Evolutionary conservation across 37 sponge, comb jelly and placozoan species (phyloP).

Genomic region (Crambe crambe): DNA sequence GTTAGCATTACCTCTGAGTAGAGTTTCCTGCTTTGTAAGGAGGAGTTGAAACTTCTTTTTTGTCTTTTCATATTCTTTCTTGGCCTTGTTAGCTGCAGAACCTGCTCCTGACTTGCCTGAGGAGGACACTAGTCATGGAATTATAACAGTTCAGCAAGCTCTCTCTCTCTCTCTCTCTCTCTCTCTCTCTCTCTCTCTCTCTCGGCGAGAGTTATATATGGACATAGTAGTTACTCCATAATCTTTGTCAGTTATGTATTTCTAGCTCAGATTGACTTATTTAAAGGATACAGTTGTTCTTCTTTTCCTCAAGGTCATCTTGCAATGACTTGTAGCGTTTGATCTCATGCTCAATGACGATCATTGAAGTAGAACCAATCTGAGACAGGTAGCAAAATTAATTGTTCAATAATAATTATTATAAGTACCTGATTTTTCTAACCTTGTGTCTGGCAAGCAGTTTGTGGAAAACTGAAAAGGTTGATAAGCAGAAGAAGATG

Average conservation of each 20-base stretch:
- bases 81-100: slow-evolving; percentile 14
- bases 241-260: no score
- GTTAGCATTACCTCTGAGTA: slow-evolving; percentile 91
- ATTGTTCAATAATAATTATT: no score
- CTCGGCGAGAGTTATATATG: no score
- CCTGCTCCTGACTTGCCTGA: slow-evolving; percentile 12
- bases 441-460: slow-evolving; percentile 86
- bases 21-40: slow-evolving; percentile 90
- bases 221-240: no score
- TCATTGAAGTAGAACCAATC: slow-evolving; percentile 89
- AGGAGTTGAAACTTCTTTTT: slow-evolving; percentile 74
- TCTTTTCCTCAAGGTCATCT: slow-evolving; percentile 73
- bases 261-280: no score
- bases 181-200: slow-evolving; percentile 11
- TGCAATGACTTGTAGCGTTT: slow-evolving; percentile 65
- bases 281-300: slow-evolving; percentile 58
- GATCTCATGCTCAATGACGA: slow-evolving; percentile 84
- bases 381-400: background rate
- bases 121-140: background rate
- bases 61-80: slow-evolving; percentile 79
- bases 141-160: background rate
- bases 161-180: slow-evolving; percentile 24
- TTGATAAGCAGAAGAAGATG: slow-evolving; percentile 96
- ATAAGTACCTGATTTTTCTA: background rate
- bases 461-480: slow-evolving; percentile 89